Conservation (phyloP, 2,797 vertebrate species). For the Acridotheres tristis region DNA sequence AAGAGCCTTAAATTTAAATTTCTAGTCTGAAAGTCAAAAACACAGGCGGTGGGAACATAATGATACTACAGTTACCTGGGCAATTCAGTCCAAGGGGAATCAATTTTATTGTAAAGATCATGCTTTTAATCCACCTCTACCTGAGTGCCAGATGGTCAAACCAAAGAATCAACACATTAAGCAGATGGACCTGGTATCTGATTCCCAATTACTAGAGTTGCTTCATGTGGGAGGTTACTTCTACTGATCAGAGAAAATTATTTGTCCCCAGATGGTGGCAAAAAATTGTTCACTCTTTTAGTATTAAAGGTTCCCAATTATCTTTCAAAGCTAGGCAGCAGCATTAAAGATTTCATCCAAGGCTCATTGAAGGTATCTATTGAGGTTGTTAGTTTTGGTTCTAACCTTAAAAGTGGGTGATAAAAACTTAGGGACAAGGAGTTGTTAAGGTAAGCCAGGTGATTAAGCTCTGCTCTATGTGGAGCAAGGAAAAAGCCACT, state of each 20-base stretch:
- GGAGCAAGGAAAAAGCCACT: background rate
- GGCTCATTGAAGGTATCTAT: accelerated
- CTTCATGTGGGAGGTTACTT: constrained; percentile 1
- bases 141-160: constrained; percentile 62
- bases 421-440: background rate
- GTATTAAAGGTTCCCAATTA: background rate
- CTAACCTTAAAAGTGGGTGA: background rate
- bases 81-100: background rate
- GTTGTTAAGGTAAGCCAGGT: background rate
- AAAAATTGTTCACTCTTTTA: background rate
- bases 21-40: background rate
- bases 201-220: constrained; percentile 40
- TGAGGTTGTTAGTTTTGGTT: background rate
- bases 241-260: background rate
- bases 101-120: constrained; percentile 19
- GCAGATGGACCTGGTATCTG: constrained; percentile 52
- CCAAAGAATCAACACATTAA: constrained; percentile 40
- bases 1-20: background rate
- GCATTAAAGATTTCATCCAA: background rate
- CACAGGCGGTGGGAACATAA: background rate
- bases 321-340: background rate
- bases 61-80: background rate
- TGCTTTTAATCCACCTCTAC: constrained; percentile 43
- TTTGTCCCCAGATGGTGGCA: constrained; percentile 53
- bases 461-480: background rate